These are phyloP conservation scores for Mormyrus hasselquistii DNA, from an alignment of 2,797 vertebrate genomes.

Conservation along the genomic window DNA sequence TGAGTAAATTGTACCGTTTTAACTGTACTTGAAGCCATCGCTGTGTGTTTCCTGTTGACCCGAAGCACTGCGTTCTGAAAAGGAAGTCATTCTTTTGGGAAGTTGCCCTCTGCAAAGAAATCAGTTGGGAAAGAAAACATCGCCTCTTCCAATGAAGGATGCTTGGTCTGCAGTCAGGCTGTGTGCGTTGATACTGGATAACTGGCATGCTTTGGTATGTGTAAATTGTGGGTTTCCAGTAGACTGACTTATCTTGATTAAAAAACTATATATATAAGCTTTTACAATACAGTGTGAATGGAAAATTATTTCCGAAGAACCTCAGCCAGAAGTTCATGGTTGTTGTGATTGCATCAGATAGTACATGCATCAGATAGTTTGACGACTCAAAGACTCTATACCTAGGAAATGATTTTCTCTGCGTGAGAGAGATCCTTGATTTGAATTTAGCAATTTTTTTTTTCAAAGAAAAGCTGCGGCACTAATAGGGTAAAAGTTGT, in stretches of 20 bases:
- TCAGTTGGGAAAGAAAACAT: not conserved
- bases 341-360: not conserved
- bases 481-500: not conserved
- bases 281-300: not conserved
- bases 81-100: not conserved
- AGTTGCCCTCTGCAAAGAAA: not conserved
- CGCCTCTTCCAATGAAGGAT: not conserved
- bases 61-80: not conserved
- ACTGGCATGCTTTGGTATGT: not conserved
- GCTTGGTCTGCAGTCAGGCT: not conserved
- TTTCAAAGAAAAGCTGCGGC: not conserved
- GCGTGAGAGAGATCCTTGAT: not conserved
- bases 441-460: not conserved
- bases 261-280: not conserved
- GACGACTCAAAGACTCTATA: not conserved
- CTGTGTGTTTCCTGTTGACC: not conserved
- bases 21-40: not conserved
- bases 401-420: not conserved
- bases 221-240: not conserved
- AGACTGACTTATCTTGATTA: not conserved
- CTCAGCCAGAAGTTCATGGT: not conserved
- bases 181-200: not conserved
- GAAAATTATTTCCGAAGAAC: not conserved
- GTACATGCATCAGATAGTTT: not conserved
- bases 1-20: not conserved